Evolutionary conservation across 2,113 vertebrate genomes (phyloP).

Genomic region (Carollia perspicillata): DNA sequence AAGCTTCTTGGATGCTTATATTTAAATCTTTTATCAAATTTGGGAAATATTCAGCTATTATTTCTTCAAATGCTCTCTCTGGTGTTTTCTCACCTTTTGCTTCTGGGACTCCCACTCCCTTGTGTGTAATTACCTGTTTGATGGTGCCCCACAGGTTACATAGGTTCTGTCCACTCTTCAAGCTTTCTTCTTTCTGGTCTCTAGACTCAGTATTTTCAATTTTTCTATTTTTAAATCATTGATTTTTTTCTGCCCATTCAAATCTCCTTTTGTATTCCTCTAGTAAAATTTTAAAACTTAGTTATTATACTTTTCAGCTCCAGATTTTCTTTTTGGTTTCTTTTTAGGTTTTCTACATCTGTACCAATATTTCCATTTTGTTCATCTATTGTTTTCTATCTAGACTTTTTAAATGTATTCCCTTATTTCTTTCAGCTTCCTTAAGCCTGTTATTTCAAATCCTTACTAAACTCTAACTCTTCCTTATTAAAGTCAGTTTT

Average conservation of each 20-base stretch:
- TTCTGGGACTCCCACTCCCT: background rate
- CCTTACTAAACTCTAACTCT: background rate
- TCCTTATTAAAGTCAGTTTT: background rate
- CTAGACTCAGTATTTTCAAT: background rate
- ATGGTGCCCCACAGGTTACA: background rate
- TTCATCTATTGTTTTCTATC: background rate
- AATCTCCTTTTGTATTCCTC: background rate
- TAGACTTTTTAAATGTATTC: background rate
- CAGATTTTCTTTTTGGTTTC: background rate
- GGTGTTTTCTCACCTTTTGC: background rate
- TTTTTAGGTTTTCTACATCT: background rate
- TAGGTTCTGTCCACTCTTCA: background rate
- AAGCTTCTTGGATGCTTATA: background rate
- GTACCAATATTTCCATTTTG: background rate
- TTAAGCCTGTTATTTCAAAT: background rate
- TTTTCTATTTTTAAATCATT: background rate
- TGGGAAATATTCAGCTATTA: background rate
- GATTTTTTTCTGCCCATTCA: background rate
- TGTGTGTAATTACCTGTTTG: background rate
- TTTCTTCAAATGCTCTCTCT: background rate
- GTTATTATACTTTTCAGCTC: background rate
- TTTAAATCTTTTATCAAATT: background rate
- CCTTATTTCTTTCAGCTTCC: background rate
- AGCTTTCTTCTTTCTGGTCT: background rate
- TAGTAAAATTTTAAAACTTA: background rate